These are phyloP conservation scores for Sinelater perroti DNA, from an alignment of 2,888 invertebrate species.

Conservation along the genomic window DNA sequence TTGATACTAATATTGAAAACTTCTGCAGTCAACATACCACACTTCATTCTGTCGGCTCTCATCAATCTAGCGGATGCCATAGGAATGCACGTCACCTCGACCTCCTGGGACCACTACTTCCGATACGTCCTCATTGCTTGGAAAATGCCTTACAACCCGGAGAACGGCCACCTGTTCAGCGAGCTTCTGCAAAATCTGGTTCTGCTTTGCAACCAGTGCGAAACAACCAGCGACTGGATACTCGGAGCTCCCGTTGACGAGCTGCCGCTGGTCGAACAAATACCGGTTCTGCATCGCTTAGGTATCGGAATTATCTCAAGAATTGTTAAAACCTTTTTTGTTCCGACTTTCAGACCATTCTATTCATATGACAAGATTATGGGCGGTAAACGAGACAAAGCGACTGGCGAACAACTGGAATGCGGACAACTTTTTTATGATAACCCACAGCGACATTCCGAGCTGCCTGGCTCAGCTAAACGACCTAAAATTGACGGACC, in stretches of 20 bases:
- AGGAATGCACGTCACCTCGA: constrained; percentile 80
- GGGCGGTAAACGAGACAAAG: constrained; percentile 78
- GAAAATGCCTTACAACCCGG: constrained; percentile 52
- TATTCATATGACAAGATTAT: constrained; percentile 79
- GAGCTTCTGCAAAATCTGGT: constrained; percentile 75
- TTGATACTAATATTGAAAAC: too few species aligned
- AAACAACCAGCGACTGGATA: constrained; percentile 76
- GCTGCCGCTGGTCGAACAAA: constrained; percentile 83
- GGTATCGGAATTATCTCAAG: too few species aligned
- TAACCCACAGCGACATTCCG: constrained; percentile 72
- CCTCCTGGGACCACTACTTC: constrained; percentile 80
- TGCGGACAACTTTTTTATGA: constrained; percentile 76
- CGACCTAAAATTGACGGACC: constrained; percentile 69
- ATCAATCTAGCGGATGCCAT: constrained; percentile 80
- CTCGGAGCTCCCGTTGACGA: constrained; percentile 78
- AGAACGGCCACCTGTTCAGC: constrained; percentile 64
- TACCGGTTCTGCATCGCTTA: constrained; percentile 77
- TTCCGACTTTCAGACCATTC: constrained; percentile 77
- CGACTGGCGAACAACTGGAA: constrained; percentile 78
- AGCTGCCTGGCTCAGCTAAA: constrained; percentile 68
- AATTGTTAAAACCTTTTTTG: too few species aligned
- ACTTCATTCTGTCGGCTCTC: constrained; percentile 74
- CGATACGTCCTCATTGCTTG: constrained; percentile 64
- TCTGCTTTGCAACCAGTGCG: constrained; percentile 77
- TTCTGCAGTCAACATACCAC: constrained; percentile 68